Percentiles rank a stretch among this genome's conserved stretches.
These are phyloP conservation scores for Nomada hirtipes DNA, from an alignment of 2,888 invertebrate species.

Conservation along the genomic window DNA sequence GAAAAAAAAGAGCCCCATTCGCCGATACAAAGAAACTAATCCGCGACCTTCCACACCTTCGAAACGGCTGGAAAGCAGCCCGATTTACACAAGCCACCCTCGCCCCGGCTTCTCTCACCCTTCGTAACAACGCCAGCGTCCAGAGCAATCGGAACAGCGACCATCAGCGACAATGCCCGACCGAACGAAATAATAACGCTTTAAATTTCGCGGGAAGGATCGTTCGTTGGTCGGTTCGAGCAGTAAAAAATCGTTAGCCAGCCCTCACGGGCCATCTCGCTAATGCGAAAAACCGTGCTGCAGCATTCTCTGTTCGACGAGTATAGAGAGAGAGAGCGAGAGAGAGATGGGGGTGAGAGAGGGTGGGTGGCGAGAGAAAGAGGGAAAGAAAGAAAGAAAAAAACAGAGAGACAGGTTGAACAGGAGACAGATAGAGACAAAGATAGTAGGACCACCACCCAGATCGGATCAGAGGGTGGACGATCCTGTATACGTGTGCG, in stretches of 20 bases:
- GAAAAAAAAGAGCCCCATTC: neutral
- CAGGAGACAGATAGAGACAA: neutral
- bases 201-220: slow-evolving; percentile 69
- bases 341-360: neutral
- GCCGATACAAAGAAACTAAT: slow-evolving; percentile 46
- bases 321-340: neutral
- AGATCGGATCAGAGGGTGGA: slow-evolving; percentile 49
- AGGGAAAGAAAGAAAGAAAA: neutral
- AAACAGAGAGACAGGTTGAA: slow-evolving; percentile 20
- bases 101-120: neutral
- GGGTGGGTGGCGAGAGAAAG: neutral
- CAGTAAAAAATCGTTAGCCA: slow-evolving; percentile 71
- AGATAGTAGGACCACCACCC: slow-evolving; percentile 21
- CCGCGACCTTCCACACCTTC: slow-evolving; percentile 43
- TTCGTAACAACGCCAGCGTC: slow-evolving; percentile 10
- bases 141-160: slow-evolving; percentile 46
- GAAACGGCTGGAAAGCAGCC: slow-evolving; percentile 30
- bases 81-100: slow-evolving; percentile 31
- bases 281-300: slow-evolving; percentile 79
- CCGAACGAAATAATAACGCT: slow-evolving; percentile 57
- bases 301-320: slow-evolving; percentile 57
- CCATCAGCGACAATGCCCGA: slow-evolving; percentile 44
- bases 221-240: slow-evolving; percentile 58
- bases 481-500: slow-evolving; percentile 5
- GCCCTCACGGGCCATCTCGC: slow-evolving; percentile 71